Evolutionary conservation across 2,888 invertebrate species (phyloP).

Genomic region (Diabrotica balteata): DNA sequence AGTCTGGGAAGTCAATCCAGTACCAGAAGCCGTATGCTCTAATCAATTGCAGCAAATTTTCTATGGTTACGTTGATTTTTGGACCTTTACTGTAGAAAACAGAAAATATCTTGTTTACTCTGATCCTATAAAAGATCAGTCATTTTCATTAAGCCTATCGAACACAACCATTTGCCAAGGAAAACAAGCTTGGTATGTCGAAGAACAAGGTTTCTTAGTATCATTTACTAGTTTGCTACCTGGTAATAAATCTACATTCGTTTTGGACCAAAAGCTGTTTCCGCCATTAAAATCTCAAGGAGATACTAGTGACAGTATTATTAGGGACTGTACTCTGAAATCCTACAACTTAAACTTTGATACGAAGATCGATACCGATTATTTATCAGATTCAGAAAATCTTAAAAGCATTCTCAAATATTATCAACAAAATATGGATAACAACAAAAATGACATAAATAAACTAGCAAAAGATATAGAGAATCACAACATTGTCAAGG

Average conservation of each 20-base stretch:
- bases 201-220: background rate
- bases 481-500: no score
- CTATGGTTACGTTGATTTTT: slow-evolving; percentile 2
- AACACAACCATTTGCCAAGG: background rate
- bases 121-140: background rate
- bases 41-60: background rate
- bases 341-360: background rate
- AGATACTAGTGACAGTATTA: background rate
- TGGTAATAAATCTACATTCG: background rate
- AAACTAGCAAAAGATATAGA: no score
- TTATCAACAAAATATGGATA: slow-evolving; percentile 2
- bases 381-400: slow-evolving; percentile 3
- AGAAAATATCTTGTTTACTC: slow-evolving; percentile 3
- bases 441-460: background rate
- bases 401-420: background rate
- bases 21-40: background rate
- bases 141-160: slow-evolving; percentile 5
- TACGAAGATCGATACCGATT: background rate
- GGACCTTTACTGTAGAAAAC: slow-evolving; percentile 3
- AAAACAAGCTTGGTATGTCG: slow-evolving; percentile 3
- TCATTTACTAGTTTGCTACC: background rate
- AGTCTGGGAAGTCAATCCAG: background rate
- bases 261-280: background rate
- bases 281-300: background rate
- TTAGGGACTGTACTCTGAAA: slow-evolving; percentile 2